phyloP scores from a whole-genome alignment of 2,888 invertebrate species.

The Herminia tarsipennalis region DNA sequence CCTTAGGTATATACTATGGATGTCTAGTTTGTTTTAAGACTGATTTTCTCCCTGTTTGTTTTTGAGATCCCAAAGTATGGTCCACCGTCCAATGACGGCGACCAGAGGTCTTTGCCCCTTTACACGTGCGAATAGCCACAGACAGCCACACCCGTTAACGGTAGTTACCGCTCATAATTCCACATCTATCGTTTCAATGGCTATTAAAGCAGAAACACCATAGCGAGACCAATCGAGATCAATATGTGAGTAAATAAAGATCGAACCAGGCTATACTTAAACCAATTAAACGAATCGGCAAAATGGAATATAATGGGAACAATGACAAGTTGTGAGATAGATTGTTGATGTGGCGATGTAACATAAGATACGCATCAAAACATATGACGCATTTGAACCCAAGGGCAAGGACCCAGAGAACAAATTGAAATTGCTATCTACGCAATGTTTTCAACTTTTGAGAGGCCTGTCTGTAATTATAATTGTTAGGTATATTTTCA shows the following conservation, averaged over 20 bases:
- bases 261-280: constrained; percentile 10
- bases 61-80: constrained; percentile 44
- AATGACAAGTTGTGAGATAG: constrained; percentile 11
- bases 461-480: too few species aligned
- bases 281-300: constrained; percentile 24
- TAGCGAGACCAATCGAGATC: constrained; percentile 28
- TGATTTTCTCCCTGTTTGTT: constrained; percentile 24
- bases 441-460: too few species aligned
- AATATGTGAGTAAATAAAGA: constrained; percentile 28
- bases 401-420: too few species aligned
- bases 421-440: too few species aligned
- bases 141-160: constrained; percentile 68
- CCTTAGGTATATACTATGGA: too few species aligned
- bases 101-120: constrained; percentile 63
- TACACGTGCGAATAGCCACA: constrained; percentile 63
- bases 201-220: constrained; percentile 39
- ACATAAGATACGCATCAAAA: constrained; percentile 13
- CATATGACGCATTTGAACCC: constrained; percentile 3
- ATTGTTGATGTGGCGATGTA: constrained; percentile 14
- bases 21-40: constrained; percentile 29
- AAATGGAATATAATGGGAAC: constrained; percentile 12
- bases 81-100: constrained; percentile 50
- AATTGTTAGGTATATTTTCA: too few species aligned
- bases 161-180: constrained; percentile 59
- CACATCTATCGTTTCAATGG: constrained; percentile 45